Conservation (phyloP, 2,113 vertebrate species). For the Xiphophorus couchianus region DNA sequence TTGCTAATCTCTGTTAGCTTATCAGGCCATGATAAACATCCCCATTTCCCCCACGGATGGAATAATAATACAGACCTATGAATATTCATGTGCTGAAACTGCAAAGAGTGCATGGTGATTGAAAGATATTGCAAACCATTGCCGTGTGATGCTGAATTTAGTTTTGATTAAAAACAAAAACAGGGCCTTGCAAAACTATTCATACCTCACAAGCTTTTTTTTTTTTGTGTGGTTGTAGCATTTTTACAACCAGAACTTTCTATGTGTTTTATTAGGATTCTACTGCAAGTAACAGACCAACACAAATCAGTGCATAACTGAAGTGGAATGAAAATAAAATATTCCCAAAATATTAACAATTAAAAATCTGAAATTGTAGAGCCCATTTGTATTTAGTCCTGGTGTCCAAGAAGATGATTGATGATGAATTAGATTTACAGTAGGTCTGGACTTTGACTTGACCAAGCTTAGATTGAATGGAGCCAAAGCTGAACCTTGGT, state of each 20-base stretch:
- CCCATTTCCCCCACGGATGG: constrained; percentile 30
- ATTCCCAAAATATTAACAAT: not conserved
- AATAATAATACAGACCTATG: constrained; percentile 14
- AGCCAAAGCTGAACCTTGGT: too few relatives aligned
- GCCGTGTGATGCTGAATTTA: not conserved
- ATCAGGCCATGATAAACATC: constrained; percentile 44
- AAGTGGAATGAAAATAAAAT: not conserved
- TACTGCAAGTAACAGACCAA: not conserved
- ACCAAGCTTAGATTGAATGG: too few relatives aligned
- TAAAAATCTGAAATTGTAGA: not conserved
- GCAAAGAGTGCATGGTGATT: constrained; percentile 8
- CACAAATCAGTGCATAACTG: not conserved
- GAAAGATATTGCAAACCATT: constrained; percentile 6
- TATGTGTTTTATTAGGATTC: not conserved
- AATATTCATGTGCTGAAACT: constrained; percentile 41
- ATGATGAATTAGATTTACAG: too few relatives aligned
- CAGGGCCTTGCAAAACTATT: not conserved
- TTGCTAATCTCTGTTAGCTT: constrained; percentile 53
- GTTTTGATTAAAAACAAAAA: not conserved
- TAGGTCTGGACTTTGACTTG: too few relatives aligned
- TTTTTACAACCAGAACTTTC: too few relatives aligned
- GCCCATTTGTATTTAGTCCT: not conserved
- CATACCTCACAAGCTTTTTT: not conserved
- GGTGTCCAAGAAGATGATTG: not conserved
- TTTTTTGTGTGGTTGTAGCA: not conserved